Conservation (phyloP, 2,888 invertebrate species). For the Euphydryas editha region DNA sequence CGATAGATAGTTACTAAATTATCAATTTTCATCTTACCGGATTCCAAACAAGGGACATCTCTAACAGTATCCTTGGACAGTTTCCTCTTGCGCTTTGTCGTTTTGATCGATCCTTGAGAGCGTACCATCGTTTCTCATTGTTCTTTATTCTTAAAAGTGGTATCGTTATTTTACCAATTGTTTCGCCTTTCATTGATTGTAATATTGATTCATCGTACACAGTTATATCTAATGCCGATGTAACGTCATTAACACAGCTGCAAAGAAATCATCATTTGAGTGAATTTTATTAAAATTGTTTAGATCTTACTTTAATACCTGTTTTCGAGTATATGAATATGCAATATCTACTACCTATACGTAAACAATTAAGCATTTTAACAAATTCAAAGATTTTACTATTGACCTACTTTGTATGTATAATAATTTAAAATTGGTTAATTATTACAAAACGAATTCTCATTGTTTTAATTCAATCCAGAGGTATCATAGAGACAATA, state of each 20-base stretch:
- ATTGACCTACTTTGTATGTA: background rate
- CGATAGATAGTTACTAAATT: too few relatives aligned
- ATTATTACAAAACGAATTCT: background rate
- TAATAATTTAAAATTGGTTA: background rate
- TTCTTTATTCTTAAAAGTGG: constrained; percentile 71
- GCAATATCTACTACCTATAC: background rate
- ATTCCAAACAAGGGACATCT: constrained; percentile 77
- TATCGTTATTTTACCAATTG: constrained; percentile 70
- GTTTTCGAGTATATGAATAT: background rate
- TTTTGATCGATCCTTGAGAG: constrained; percentile 66
- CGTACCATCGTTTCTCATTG: constrained; percentile 74
- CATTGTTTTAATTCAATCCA: background rate
- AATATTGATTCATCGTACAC: constrained; percentile 72
- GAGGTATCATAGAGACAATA: background rate
- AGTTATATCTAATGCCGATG: constrained; percentile 70
- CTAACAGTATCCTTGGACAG: constrained; percentile 69
- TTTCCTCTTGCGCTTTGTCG: constrained; percentile 66
- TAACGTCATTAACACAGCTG: constrained; percentile 71
- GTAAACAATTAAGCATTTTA: background rate
- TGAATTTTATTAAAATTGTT: background rate
- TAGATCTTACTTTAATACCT: background rate
- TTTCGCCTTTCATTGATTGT: constrained; percentile 61
- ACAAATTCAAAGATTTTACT: background rate
- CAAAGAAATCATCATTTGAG: constrained; percentile 37
- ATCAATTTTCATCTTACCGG: constrained; percentile 57